Percentiles rank a stretch among this genome's conserved stretches.
Evolutionary conservation across 2,888 invertebrate species (phyloP).

Genomic region (Caenorhabditis auriculariae): DNA sequence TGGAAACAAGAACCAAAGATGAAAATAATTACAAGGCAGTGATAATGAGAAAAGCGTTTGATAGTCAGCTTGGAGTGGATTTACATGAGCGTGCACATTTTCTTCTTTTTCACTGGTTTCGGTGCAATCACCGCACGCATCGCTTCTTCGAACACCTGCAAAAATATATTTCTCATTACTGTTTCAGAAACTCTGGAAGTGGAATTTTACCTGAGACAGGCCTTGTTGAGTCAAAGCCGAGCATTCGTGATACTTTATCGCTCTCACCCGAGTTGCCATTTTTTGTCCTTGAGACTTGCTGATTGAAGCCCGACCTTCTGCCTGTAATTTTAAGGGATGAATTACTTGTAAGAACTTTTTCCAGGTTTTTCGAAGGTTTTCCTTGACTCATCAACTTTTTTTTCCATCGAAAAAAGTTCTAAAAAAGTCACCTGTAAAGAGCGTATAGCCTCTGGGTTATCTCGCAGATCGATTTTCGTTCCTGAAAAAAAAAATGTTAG

Average conservation of each 20-base stretch:
- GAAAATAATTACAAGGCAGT: too few species aligned
- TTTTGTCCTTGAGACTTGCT: slow-evolving; percentile 97
- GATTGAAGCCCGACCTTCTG: slow-evolving; percentile 76
- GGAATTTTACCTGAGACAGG: slow-evolving; percentile 76
- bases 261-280: slow-evolving; percentile 85
- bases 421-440: too few species aligned
- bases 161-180: slow-evolving; percentile 1
- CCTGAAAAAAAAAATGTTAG: slow-evolving; percentile 68
- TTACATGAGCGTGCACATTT: slow-evolving; percentile 56
- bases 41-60: too few species aligned
- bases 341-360: too few species aligned
- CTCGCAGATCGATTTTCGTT: slow-evolving; percentile 96
- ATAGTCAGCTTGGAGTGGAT: too few species aligned
- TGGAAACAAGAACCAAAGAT: too few species aligned
- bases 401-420: too few species aligned
- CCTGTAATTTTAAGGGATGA: too few species aligned
- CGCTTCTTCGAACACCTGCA: slow-evolving; percentile 94
- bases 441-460: slow-evolving; percentile 76
- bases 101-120: slow-evolving; percentile 81
- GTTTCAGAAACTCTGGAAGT: not conserved
- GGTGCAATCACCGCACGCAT: slow-evolving; percentile 95
- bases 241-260: slow-evolving; percentile 98
- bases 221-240: slow-evolving; percentile 97
- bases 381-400: too few species aligned
- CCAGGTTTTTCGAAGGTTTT: too few species aligned